These are phyloP conservation scores for Microctenopoma steveboyesi DNA, from an alignment of 2,797 vertebrate genomes.

Conservation along the genomic window DNA sequence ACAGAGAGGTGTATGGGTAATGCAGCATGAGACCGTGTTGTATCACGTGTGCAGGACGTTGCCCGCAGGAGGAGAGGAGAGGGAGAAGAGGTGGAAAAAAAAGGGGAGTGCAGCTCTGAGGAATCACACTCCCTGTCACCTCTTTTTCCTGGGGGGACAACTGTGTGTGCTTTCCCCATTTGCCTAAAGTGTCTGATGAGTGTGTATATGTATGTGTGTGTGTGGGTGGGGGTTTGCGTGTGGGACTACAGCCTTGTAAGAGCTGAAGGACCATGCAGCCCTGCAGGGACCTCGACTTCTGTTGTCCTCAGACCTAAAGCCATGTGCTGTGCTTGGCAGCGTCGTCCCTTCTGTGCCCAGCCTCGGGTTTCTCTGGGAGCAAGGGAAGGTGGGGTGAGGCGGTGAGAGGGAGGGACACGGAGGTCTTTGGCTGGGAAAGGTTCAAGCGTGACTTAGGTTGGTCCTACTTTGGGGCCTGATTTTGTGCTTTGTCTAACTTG, in stretches of 20 bases:
- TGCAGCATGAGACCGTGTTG: slow-evolving; percentile 73
- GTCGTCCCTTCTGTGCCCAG: slow-evolving; percentile 61
- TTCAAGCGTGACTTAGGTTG: slow-evolving; percentile 49
- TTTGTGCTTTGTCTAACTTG: no score
- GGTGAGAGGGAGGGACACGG: slow-evolving; percentile 11
- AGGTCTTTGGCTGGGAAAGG: slow-evolving; percentile 20
- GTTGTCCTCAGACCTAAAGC: slow-evolving; percentile 70
- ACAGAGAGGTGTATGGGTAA: slow-evolving; percentile 76
- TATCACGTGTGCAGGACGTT: slow-evolving; percentile 73
- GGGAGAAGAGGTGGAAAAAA: slow-evolving; percentile 60
- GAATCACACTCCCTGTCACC: slow-evolving; percentile 65
- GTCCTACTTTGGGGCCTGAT: neutral
- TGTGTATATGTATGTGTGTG: slow-evolving; percentile 3
- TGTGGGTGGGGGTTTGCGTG: slow-evolving; percentile 16
- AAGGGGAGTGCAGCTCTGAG: slow-evolving; percentile 69
- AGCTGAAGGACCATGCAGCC: slow-evolving; percentile 72
- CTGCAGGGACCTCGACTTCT: slow-evolving; percentile 75
- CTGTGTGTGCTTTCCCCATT: slow-evolving; percentile 62
- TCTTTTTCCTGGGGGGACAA: slow-evolving; percentile 63
- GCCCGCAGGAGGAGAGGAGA: slow-evolving; percentile 59
- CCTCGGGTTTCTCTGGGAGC: slow-evolving; percentile 57
- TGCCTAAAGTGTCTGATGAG: slow-evolving; percentile 61
- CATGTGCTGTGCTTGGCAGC: slow-evolving; percentile 75
- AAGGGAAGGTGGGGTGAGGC: slow-evolving; percentile 33
- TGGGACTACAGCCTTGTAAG: slow-evolving; percentile 42